Base-by-base conservation (phyloP, 2,797 vertebrate species). In the Anableps anableps region DNA sequence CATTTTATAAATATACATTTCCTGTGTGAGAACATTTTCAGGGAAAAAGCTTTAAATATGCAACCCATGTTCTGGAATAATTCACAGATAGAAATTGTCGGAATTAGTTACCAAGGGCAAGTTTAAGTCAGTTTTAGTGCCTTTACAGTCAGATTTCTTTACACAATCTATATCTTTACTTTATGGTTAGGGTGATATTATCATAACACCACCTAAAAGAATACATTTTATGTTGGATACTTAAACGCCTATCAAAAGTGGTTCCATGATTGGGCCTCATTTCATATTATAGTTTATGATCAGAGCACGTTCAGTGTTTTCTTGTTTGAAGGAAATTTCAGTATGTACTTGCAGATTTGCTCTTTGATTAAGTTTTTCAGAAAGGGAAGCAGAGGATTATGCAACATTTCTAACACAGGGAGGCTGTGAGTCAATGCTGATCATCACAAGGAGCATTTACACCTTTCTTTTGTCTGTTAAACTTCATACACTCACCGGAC, bases 281-380 rank as follows among this genome's bases (percentile, higher is more conserved):
- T 16, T 1, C 21, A 34, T 53, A 23, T 19, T 70, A 45, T n/a
- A 19, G 21, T 70, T n/a, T 41, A n/a, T 29, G 41, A 26, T 29
- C 66, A 68, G 38, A n/a, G 5, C 66, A n/a, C 17, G 23, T 13
- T 21, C 26, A 45, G 5, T 55, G 4, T 50, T 47, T 31, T 4
- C 8, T 23, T 26, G 21, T 26, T 23, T 36, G 9, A 8, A 34
- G 41, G 29, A 34, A 11, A 31, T 47, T 21, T 34, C 58, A 64
- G 9, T 79, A 74, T 66, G 16, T 76, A 55, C 75, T 81, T 76
- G 41, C 87, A 81, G 55, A 86, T 77, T 85, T 81, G 38, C 77
- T 77, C 71, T 89, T 83, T 85, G 80, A 88, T 82, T 47, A 74
- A 82, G n/a, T 72, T 38, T 77, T 77, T 78, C 48, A 36, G 21